Evolutionary conservation across 2,797 vertebrate species (phyloP).

Genomic region (Peromyscus attwateri): DNA sequence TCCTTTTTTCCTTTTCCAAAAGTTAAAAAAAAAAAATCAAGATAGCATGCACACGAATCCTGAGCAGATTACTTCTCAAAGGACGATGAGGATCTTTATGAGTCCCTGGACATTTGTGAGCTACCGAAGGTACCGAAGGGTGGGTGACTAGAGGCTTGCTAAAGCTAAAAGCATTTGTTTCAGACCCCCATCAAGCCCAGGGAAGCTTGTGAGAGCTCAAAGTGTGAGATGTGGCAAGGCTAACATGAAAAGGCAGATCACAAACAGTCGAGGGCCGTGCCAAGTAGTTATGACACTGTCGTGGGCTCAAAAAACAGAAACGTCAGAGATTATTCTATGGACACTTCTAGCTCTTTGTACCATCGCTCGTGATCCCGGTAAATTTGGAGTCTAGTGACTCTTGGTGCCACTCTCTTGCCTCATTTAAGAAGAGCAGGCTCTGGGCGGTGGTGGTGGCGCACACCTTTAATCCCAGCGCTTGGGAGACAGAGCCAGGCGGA

Average conservation of each 20-base stretch:
- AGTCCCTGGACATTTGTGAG: neutral
- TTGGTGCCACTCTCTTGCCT: neutral
- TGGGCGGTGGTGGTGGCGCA: too few species aligned
- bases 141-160: neutral
- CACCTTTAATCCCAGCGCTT: too few species aligned
- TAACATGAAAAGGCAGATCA: constrained; percentile 41
- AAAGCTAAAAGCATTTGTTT: neutral
- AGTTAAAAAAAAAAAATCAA: neutral
- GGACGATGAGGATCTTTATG: neutral
- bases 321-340: constrained; percentile 2
- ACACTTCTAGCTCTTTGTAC: constrained; percentile 20
- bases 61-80: constrained; percentile 2
- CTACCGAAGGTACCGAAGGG: neutral
- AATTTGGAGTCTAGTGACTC: neutral
- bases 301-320: constrained; percentile 22
- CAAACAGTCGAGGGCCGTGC: neutral
- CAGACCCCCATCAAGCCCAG: neutral
- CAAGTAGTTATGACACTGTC: neutral
- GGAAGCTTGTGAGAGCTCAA: constrained; percentile 23
- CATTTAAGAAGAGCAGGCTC: neutral
- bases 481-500: too few species aligned
- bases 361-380: neutral
- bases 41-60: neutral
- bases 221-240: neutral
- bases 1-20: neutral